These are phyloP conservation scores for Salvelinus fontinalis DNA, from an alignment of 2,113 vertebrate genomes.

Conservation along the genomic window DNA sequence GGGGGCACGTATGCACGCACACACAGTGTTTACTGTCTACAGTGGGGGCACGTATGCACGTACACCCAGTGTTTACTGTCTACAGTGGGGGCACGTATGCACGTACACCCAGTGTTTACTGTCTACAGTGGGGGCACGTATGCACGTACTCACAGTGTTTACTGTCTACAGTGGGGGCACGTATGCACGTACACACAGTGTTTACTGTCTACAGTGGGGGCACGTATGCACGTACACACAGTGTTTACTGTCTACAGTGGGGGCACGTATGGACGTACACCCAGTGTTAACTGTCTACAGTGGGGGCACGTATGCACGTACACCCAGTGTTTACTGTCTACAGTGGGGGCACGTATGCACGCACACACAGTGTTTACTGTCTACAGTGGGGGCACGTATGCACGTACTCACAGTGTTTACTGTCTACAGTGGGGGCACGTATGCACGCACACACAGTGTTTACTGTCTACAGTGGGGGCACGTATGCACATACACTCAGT, in stretches of 20 bases:
- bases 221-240: conserved; percentile 34
- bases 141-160: conserved; percentile 43
- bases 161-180: conserved; percentile 59
- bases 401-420: background rate
- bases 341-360: conserved; percentile 49
- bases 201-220: conserved; percentile 61
- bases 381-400: no score
- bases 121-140: conserved; percentile 56
- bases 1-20: no score
- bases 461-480: no score
- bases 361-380: conserved; percentile 8
- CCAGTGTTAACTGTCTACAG: conserved; percentile 49
- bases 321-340: conserved; percentile 50
- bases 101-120: conserved; percentile 49
- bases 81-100: conserved; percentile 54
- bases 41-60: conserved; percentile 53
- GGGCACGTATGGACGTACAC: conserved; percentile 44
- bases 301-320: conserved; percentile 52
- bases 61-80: conserved; percentile 51
- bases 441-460: background rate
- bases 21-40: conserved; percentile 23
- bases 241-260: conserved; percentile 58
- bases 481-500: background rate
- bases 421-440: no score
- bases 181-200: conserved; percentile 28